These are phyloP conservation scores for Arctocebus calabarensis DNA, from an alignment of 2,797 vertebrate genomes.

Conservation along the genomic window DNA sequence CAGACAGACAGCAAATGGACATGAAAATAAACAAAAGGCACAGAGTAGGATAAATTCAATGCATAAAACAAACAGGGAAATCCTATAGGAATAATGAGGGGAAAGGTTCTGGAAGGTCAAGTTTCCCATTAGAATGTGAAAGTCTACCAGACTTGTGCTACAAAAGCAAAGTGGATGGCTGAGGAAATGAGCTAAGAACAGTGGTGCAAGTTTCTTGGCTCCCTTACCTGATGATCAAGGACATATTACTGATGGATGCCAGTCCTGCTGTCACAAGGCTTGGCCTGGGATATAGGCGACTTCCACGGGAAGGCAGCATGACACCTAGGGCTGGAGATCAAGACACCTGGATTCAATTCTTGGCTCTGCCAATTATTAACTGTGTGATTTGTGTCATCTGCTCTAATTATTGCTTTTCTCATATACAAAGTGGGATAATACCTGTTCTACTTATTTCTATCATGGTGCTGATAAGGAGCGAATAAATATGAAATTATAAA, in stretches of 20 bases:
- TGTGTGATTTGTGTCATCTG: not conserved
- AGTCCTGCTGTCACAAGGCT: not conserved
- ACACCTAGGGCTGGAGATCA: not conserved
- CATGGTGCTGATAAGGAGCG: not conserved
- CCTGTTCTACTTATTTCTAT: not conserved
- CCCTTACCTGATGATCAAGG: not conserved
- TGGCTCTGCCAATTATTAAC: not conserved
- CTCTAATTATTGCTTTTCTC: slow-evolving; percentile 29
- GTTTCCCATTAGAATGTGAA: not conserved
- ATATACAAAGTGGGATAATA: not conserved
- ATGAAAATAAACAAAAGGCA: not conserved
- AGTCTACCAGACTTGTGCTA: not conserved
- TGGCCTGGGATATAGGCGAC: not conserved
- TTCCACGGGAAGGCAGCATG: not conserved
- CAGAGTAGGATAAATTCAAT: not conserved
- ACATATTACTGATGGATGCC: not conserved
- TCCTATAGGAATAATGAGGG: not conserved
- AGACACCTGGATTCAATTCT: not conserved
- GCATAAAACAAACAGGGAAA: not conserved
- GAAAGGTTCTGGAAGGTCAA: not conserved
- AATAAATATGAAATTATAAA: slow-evolving; percentile 48
- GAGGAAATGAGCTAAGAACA: slow-evolving; percentile 22
- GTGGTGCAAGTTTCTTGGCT: not conserved
- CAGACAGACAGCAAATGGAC: not conserved
- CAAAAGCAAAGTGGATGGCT: not conserved